Base-by-base conservation (phyloP, 2,888 invertebrate genomes). In the Anoplius nigerrimus region DNA sequence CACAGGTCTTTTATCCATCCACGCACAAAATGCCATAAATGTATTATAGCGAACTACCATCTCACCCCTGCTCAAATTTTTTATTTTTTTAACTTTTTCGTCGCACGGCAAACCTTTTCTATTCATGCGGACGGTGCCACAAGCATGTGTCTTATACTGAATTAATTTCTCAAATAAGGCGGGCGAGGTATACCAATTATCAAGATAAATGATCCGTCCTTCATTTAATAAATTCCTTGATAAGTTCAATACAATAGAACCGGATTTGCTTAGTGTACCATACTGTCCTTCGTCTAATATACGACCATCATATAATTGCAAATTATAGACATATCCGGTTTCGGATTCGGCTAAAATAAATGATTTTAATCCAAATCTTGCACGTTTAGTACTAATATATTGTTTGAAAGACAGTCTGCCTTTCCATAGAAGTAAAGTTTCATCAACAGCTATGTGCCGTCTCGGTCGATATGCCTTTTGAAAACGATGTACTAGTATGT, bases 141-240 rank as follows among this genome's bases (percentile, higher is more conserved):
- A 70, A 43, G 55, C 60, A 59, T 67, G 53, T 51, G 62, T 66
- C 20, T 56, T 51, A 18, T 60, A 16, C 51, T 66, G 21, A 34
- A 46, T 16, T 24, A 64, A 53, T 18, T 61, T 16, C 34, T 61
- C 57, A 53, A n/a, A 61, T 61, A 69, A 64, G 16, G 61, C 22
- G 13, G 69, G 64, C 43, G 64, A 69, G n/a, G 60, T 59, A 53
- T 66, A 71, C 62, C 68, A 68, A 27, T 61, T 65, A 42, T 68
- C 65, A 51, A 68, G 21, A 45, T 21, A 65, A 27, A 71, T 34
- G 3, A 53, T 59, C 42, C 68, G 43, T 52, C 71, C 71, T 62
- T 69, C 53, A 21, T 58, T 42, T 20, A 57, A 53, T 45, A 69
- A 48, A 54, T 61, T 53, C 61, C n/a, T 65, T 52, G 34, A 52